Evolutionary conservation across 2,797 vertebrate genomes (phyloP).

Genomic region (Taenioides sp.): DNA sequence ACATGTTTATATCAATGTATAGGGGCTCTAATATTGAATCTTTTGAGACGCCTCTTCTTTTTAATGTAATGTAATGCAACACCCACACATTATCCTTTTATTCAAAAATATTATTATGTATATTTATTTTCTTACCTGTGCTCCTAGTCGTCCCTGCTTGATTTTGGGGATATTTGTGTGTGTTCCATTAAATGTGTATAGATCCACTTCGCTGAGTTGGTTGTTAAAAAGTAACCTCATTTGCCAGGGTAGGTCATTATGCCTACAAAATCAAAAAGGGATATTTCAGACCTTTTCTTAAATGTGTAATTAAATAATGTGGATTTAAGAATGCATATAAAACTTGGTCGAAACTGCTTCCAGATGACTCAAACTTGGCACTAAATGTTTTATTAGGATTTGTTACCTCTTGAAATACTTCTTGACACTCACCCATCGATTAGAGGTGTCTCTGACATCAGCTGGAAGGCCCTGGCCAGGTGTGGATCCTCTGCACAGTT

Average conservation of each 20-base stretch:
- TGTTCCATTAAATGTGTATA: slow-evolving; percentile 73
- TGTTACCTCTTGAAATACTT: background rate
- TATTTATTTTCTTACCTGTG: slow-evolving; percentile 78
- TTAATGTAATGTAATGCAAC: too few relatives aligned
- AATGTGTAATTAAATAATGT: background rate
- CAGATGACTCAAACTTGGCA: background rate
- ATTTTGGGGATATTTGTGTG: slow-evolving; percentile 94
- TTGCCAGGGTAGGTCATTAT: slow-evolving; percentile 93
- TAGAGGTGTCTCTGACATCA: slow-evolving; percentile 78
- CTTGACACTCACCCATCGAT: slow-evolving; percentile 78
- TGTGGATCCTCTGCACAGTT: slow-evolving; percentile 37
- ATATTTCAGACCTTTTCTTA: slow-evolving; percentile 6
- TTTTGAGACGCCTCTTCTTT: too few relatives aligned
- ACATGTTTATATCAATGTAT: too few relatives aligned
- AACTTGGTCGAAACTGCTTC: slow-evolving; percentile 2
- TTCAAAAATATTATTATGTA: background rate
- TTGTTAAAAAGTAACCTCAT: slow-evolving; percentile 83
- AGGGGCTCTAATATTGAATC: too few relatives aligned
- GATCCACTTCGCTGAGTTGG: slow-evolving; percentile 74
- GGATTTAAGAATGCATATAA: background rate
- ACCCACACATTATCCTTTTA: background rate
- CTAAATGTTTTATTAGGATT: background rate
- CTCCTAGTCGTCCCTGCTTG: slow-evolving; percentile 79
- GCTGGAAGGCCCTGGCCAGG: slow-evolving; percentile 53
- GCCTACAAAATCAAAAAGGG: slow-evolving; percentile 68